phyloP scores from a whole-genome alignment of 2,888 invertebrate genomes.

The Epsilonema sp. region DNA sequence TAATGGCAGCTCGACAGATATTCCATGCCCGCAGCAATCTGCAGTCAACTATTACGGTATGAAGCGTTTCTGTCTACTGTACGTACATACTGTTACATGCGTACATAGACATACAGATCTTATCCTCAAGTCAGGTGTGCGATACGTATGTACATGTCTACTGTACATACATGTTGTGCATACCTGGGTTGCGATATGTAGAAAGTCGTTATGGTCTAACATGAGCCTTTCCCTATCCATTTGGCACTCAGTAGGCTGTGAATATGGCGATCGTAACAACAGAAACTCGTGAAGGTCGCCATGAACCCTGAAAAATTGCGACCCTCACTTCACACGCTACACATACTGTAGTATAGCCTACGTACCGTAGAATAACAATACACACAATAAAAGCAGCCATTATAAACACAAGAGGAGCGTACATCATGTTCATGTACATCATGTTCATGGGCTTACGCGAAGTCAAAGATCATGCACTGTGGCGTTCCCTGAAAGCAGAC shows the following conservation, averaged over 20 bases:
- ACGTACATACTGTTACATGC: too few relatives aligned
- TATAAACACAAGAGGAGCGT: not conserved
- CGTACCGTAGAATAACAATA: too few relatives aligned
- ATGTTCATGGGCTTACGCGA: constrained; percentile 58
- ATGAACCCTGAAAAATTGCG: constrained; percentile 30
- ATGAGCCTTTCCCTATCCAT: constrained; percentile 4
- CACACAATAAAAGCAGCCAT: not conserved
- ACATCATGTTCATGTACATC: not conserved
- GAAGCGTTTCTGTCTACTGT: too few relatives aligned
- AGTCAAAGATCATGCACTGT: constrained; percentile 86
- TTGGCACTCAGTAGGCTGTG: constrained; percentile 33
- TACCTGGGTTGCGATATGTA: constrained; percentile 53
- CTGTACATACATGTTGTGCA: not conserved
- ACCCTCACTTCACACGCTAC: too few relatives aligned
- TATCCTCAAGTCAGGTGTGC: too few relatives aligned
- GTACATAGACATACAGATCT: too few relatives aligned
- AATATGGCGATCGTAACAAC: constrained; percentile 60
- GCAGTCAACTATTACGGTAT: constrained; percentile 29
- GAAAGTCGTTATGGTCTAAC: constrained; percentile 44
- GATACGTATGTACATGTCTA: too few relatives aligned
- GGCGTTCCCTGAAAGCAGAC: constrained; percentile 68
- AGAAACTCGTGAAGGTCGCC: constrained; percentile 92
- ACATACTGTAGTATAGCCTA: not conserved
- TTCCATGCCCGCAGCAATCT: constrained; percentile 53
- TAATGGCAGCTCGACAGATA: constrained; percentile 57